Evolutionary conservation across 2,888 invertebrate genomes (phyloP), one percentile per base, ranked within the genome.

Genomic region (Nomada goodeniana): DNA sequence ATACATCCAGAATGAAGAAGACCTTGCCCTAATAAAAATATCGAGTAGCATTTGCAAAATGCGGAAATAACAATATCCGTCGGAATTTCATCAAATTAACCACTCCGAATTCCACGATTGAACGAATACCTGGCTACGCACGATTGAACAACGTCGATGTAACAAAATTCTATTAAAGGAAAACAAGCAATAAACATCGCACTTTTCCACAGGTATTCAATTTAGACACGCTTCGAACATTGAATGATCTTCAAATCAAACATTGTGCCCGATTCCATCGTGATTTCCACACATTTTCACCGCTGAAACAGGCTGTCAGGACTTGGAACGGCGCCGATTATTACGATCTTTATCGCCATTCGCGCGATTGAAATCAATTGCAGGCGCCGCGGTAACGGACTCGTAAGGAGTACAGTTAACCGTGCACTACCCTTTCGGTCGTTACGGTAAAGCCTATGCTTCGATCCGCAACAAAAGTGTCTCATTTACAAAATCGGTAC

Each of bases 401-500:
- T 65, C 36, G 65, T 29, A 78, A 70, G 20, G 76, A 84, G 78
- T 84, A 85, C 85, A 79, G 85, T 85, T 85, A 84, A 63, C 76
- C 55, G 20, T 36, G 64, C 55, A 26, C 50, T 42, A 69, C 64
- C 77, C 71, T 75, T 82, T 69, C 15, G 69, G 53, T 47, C 44
- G 76, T 82, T 77, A 70, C 76, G 70, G 76, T 75, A 77, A 36
- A 69, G 47, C 55, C 57, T 80, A 74, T 69, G 79, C 53, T 59
- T 65, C 64, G 79, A 77, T 76, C 75, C 57, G 73, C 74, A 70
- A 82, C 75, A 77, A 85, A 85, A 80, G 72, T 73, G 76, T 80
- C 72, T 82, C 80, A 72, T 85, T 85, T 85, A 85, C 85, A 67
- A 82, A 82, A 82, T 85, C 84, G 79, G 61, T 44, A 47, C 64